These are phyloP conservation scores for Caenorhabditis remanei DNA, from an alignment of 1,140 invertebrate genomes.

Conservation along the genomic window DNA sequence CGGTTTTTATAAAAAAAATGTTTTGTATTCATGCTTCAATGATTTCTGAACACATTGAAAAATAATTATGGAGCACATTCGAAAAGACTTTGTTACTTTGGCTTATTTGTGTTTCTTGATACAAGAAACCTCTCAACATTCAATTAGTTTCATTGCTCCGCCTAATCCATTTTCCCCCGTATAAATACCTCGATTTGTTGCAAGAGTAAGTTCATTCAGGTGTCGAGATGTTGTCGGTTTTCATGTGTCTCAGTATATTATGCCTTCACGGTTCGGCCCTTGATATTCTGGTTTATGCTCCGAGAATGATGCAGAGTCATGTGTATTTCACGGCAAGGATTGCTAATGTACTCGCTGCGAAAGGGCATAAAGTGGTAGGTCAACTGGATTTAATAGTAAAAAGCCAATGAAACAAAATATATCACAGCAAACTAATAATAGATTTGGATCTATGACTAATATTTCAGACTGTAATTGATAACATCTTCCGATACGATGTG, in stretches of 20 bases:
- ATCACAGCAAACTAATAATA: too few species aligned
- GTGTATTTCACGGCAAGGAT: conserved; percentile 51
- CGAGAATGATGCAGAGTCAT: conserved; percentile 55
- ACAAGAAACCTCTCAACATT: conserved; percentile 18
- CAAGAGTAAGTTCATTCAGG: conserved; percentile 17
- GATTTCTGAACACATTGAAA: background rate
- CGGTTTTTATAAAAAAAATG: conserved; percentile 25
- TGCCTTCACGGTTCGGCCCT: background rate
- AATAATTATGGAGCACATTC: conserved; percentile 9
- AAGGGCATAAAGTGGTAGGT: conserved; percentile 52
- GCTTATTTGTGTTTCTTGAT: background rate
- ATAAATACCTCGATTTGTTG: background rate
- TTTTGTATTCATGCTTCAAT: conserved; percentile 34
- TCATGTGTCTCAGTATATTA: background rate
- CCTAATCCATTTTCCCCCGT: conserved; percentile 7
- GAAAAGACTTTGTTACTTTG: conserved; percentile 7
- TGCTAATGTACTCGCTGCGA: conserved; percentile 24
- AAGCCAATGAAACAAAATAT: background rate
- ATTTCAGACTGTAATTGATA: conserved; percentile 44
- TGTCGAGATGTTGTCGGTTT: conserved; percentile 42
- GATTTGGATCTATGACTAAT: too few species aligned
- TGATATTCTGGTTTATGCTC: conserved; percentile 53
- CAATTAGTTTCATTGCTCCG: conserved; percentile 23
- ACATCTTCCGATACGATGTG: conserved; percentile 26
- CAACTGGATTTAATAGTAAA: background rate